Conservation (phyloP, 2,888 invertebrate species). For the Unio delphinus region DNA sequence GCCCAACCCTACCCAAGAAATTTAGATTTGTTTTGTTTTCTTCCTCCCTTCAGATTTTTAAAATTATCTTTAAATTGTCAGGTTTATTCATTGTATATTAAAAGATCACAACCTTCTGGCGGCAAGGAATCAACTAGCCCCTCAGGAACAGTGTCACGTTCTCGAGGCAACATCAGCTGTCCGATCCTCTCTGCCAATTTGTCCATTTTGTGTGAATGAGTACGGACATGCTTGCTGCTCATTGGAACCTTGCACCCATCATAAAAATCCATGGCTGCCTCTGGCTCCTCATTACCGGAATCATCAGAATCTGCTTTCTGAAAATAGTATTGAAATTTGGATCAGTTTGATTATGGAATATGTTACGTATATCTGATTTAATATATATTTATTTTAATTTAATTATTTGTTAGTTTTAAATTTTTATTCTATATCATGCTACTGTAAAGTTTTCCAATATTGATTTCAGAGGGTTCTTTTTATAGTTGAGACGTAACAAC, state of each 20-base stretch:
- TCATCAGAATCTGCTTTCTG: constrained; percentile 89
- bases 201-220: constrained; percentile 68
- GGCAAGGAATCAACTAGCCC: constrained; percentile 82
- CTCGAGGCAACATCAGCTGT: constrained; percentile 75
- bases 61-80: no score
- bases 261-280: constrained; percentile 75
- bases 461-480: no score
- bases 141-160: constrained; percentile 75
- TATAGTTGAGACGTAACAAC: no score
- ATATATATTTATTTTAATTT: no score
- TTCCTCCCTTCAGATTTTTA: no score
- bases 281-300: constrained; percentile 94
- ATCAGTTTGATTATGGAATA: no score
- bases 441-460: no score
- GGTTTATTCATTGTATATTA: not conserved
- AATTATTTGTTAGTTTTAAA: no score
- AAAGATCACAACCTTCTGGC: constrained; percentile 77
- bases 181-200: constrained; percentile 78
- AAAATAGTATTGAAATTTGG: constrained; percentile 17
- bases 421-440: no score
- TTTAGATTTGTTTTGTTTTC: no score
- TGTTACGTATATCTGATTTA: no score
- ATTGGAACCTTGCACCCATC: constrained; percentile 21
- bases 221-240: constrained; percentile 18
- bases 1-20: no score